Conservation (phyloP, 2,797 vertebrate genomes). For the Argya squamiceps region DNA sequence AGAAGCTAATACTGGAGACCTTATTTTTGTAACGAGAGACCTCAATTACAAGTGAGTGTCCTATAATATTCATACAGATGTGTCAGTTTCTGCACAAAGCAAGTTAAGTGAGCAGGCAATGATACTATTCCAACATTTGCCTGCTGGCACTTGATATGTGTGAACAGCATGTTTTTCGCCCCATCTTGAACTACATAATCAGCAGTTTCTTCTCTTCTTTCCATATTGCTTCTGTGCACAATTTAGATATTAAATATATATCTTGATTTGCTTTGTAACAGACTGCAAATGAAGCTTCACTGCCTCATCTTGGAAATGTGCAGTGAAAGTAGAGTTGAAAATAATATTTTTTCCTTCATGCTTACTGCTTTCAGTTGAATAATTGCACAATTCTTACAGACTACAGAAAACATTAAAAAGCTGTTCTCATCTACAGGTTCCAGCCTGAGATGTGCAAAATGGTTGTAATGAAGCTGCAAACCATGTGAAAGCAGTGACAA, state of each 20-base stretch:
- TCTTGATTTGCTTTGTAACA: conserved; percentile 76
- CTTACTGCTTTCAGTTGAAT: conserved; percentile 73
- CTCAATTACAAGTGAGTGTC: not conserved
- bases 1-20: not conserved
- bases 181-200: conserved; percentile 28
- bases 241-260: conserved; percentile 69
- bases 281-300: conserved; percentile 75
- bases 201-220: conserved; percentile 58
- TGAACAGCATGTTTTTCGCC: conserved; percentile 1
- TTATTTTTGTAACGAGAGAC: not conserved
- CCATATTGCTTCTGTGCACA: conserved; percentile 59
- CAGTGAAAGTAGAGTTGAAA: conserved; percentile 65
- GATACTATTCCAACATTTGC: conserved; percentile 7
- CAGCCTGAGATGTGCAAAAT: conserved; percentile 38
- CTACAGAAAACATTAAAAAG: conserved; percentile 77
- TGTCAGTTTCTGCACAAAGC: not conserved
- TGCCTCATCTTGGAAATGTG: conserved; percentile 69
- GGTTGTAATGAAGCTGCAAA: conserved; percentile 34
- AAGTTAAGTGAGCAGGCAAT: not conserved
- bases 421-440: conserved; percentile 75
- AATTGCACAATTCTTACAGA: conserved; percentile 73
- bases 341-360: conserved; percentile 69
- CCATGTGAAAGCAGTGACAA: not conserved
- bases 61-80: conserved; percentile 1
- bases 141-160: not conserved